These are phyloP conservation scores for Rhincodon typus DNA, from an alignment of 2,797 vertebrate species.

Conservation along the genomic window DNA sequence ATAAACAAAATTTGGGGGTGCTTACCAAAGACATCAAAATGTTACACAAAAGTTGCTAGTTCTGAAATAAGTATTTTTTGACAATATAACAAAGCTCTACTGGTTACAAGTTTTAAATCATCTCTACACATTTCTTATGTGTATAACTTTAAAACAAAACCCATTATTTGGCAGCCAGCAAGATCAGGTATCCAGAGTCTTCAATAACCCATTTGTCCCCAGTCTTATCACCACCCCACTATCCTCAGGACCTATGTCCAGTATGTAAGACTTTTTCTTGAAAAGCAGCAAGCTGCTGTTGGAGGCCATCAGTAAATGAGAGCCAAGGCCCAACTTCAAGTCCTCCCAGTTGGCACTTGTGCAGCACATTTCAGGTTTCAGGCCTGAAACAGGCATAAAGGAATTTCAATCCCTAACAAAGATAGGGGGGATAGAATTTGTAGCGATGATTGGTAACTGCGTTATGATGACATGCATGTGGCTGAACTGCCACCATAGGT, in stretches of 20 bases:
- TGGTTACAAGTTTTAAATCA: neutral
- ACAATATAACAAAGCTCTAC: neutral
- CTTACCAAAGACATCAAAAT: neutral
- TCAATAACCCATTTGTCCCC: neutral
- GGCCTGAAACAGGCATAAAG: neutral
- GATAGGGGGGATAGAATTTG: neutral
- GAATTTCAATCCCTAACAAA: neutral
- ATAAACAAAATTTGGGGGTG: neutral
- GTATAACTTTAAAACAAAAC: neutral
- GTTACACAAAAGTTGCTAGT: neutral
- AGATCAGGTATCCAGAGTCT: too few species aligned
- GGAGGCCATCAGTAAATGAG: neutral
- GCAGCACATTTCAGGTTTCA: too few species aligned
- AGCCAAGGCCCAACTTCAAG: neutral
- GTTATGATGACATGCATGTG: neutral
- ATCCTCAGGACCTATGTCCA: neutral
- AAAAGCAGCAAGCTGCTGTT: neutral
- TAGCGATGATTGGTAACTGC: neutral
- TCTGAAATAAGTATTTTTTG: neutral
- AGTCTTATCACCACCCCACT: neutral
- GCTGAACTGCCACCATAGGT: too few species aligned
- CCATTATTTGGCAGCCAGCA: too few species aligned
- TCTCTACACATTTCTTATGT: neutral
- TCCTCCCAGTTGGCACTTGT: neutral
- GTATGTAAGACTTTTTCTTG: neutral